Evolutionary conservation across 1,140 invertebrate species (phyloP), one percentile per base, ranked within the genome.

Genomic region (Zaprionus lachaisei): DNA sequence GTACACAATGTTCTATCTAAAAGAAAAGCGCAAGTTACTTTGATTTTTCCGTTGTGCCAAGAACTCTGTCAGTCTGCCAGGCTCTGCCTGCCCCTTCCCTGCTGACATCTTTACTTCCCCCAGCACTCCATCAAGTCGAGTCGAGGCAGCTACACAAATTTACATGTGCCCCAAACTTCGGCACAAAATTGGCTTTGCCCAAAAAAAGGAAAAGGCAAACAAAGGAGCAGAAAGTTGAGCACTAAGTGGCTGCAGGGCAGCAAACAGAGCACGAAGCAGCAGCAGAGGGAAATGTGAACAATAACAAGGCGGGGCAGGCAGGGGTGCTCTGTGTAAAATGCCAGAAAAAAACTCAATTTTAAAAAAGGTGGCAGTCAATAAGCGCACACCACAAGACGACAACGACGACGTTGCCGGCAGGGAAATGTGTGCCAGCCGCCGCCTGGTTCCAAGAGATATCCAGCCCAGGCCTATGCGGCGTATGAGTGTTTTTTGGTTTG

Each of bases 301-400:
- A n/a, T 28, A 15, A 51, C 11, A 1, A 24, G 38, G 63, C 26
- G 34, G 17, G n/a, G 20, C n/a, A 17, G 54, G 17, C n/a, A 31
- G 5, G 28, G 12, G 26, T 72, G 55, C 17, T 55, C 24, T 56
- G 51, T 14, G 54, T 34, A 68, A 67, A 66, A 58, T 66, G 81
- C 61, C 81, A 77, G 68, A 80, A 83, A 51, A 44, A 85, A 85
- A 85, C 83, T 85, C 82, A 85, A 85, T 85, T 85, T 85, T 64
- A 62, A 79, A 84, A 84, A 84, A 60, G 38, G 49, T 72, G 79
- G 64, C 79, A 85, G 79, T 85, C 82, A 85, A 85, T 85, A 85
- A 79, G 84, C 68, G 61, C 68, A 79, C 51, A 71, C 47, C 79
- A 38, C 73, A 62, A 49, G 51, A 28, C n/a, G 54, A 66, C 44